Evolutionary conservation across 2,888 invertebrate genomes (phyloP), one percentile per base, ranked within the genome.

Genomic region (Callyntrura guangdongensis): DNA sequence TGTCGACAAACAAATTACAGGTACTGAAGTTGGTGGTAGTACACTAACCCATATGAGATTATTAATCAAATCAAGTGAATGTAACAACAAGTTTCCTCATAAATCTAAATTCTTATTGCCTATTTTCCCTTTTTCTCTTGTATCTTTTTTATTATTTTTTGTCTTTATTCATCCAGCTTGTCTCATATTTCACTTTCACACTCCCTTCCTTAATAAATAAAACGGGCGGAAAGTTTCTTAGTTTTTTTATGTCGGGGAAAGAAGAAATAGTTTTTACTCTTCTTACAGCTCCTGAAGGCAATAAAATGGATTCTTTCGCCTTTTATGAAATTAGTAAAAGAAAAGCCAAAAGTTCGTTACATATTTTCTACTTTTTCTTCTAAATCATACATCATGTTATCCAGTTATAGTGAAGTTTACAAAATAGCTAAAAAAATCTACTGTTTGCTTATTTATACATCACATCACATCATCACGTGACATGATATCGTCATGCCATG

Each of bases 171-270:
- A 2, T 11, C 6, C 45, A 72, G 45, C 72, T 72, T 45, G 1
- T 9, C 45, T 45, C 72, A 72, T 72, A 72, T 36, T 36, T 72
- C 72, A 72, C 72, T 72, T 72, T 72, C 72, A 72, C 72, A 20
- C 72, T n/a, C 36, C 25, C 27, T 36, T 64, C 22, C 61, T 27
- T 36, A 72, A 72, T 12, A 69, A n/a, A 36, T 36, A 9, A 72
- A 47, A 47, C 25, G 45, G 72, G 5, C 36, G 45, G 6, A 67
- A 67, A 67, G 67, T 67, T 27, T 12, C 2, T 27, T 11, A 25
- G n/a, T n/a, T n/a, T 36, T 11, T 67, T 67, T 22, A 17, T n/a
- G 17, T n/a, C 4, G 45, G 17, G 17, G 17, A 17, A 17, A 47
- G 9, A 72, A 72, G 36, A 72, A 36, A 47, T 67, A 45, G 45